A percentile compares a stretch with the other conserved stretches of the same genome.
Conservation (phyloP, 2,113 vertebrate species). For the Climacteris rufus region DNA sequence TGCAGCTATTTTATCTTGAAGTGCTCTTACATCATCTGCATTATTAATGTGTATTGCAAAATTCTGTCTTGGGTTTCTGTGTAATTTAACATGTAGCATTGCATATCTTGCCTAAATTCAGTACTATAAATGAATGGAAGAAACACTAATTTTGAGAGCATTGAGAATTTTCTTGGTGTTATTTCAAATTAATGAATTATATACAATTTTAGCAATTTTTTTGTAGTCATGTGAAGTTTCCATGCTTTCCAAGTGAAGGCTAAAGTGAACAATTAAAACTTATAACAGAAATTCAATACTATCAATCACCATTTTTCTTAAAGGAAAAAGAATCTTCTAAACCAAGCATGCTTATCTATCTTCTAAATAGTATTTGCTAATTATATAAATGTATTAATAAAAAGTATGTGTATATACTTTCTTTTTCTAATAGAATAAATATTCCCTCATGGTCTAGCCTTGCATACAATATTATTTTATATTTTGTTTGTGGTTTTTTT, state of each 20-base stretch:
- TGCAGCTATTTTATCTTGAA: neutral
- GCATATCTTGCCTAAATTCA: neutral
- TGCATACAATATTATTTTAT: neutral
- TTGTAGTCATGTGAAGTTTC: neutral
- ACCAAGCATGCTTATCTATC: neutral
- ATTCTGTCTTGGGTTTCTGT: neutral
- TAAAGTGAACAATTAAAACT: neutral
- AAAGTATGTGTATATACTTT: accelerated
- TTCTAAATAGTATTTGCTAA: neutral
- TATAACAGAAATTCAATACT: neutral
- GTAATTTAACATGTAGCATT: neutral
- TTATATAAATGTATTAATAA: neutral
- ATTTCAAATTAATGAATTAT: neutral
- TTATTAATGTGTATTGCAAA: neutral
- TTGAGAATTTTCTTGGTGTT: neutral
- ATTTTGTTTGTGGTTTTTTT: neutral
- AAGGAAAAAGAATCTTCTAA: neutral
- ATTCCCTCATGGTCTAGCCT: neutral
- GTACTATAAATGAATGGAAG: neutral
- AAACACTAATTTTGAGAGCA: neutral
- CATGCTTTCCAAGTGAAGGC: neutral
- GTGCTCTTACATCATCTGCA: neutral
- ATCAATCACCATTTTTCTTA: neutral
- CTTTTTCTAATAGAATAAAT: neutral
- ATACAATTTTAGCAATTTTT: neutral